Percentiles rank a stretch among this genome's conserved stretches.
Evolutionary conservation across 2,888 invertebrate species (phyloP).

Genomic region (Lasiommata megera): DNA sequence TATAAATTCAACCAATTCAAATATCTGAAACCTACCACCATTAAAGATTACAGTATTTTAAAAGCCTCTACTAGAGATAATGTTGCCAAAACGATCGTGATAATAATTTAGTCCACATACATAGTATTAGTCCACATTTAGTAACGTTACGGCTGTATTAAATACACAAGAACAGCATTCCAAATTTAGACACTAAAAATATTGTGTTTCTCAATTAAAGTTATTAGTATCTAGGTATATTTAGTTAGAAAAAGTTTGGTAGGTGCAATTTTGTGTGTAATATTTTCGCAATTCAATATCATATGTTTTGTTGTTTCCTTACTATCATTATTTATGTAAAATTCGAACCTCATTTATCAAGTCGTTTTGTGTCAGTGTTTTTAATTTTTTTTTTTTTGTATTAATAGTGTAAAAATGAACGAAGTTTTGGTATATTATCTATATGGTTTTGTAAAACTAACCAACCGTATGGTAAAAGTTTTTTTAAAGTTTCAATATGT

Average conservation of each 20-base stretch:
- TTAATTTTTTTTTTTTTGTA: neutral
- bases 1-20: too few species aligned
- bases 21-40: too few species aligned
- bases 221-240: neutral
- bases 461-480: neutral
- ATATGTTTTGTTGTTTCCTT: conserved; percentile 10
- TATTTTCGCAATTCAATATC: conserved; percentile 28
- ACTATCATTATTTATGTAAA: neutral
- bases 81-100: too few species aligned
- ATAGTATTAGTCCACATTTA: too few species aligned
- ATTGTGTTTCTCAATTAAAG: neutral
- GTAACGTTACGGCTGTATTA: neutral
- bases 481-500: neutral
- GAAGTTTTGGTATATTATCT: too few species aligned
- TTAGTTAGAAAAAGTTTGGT: neutral
- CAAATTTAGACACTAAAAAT: neutral
- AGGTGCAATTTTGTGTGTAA: conserved; percentile 35
- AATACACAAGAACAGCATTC: neutral
- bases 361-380: conserved; percentile 12
- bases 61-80: too few species aligned
- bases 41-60: too few species aligned
- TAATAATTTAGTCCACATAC: too few species aligned
- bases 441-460: too few species aligned
- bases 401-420: too few species aligned
- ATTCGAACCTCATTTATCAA: conserved; percentile 1